Evolutionary conservation across 2,113 vertebrate genomes (phyloP).

Genomic region (Catharus fuscescens): DNA sequence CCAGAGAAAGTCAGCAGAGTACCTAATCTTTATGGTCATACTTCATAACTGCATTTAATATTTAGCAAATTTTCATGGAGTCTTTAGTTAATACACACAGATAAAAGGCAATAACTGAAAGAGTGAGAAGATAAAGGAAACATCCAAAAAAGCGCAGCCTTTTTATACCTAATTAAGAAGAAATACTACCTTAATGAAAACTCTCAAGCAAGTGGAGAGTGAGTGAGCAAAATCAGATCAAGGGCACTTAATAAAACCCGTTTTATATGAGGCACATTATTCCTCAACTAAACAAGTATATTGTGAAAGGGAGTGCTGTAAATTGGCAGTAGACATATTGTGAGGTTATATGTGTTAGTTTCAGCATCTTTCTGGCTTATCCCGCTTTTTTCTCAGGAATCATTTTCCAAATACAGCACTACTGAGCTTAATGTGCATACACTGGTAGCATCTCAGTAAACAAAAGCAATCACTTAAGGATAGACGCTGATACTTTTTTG

Average conservation of each 20-base stretch:
- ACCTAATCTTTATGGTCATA: neutral
- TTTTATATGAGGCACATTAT: neutral
- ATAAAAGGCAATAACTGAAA: neutral
- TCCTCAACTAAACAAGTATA: neutral
- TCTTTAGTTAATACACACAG: neutral
- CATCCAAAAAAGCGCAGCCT: neutral
- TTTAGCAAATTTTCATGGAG: neutral
- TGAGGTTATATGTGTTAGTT: neutral
- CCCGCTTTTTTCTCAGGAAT: neutral
- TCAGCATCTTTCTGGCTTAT: neutral
- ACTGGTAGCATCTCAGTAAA: neutral
- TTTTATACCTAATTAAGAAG: slow-evolving; percentile 8
- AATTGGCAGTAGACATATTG: neutral
- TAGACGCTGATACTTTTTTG: neutral
- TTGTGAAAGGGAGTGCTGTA: neutral
- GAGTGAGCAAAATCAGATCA: neutral
- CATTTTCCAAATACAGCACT: neutral
- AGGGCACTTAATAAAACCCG: neutral
- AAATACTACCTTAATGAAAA: slow-evolving; percentile 5
- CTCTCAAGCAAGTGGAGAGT: neutral
- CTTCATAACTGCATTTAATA: neutral
- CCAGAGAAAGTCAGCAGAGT: neutral
- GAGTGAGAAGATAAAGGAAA: neutral
- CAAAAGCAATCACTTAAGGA: neutral
- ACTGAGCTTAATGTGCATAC: neutral